Base-by-base conservation (phyloP, 2,888 invertebrate genomes). In the Halocaridina rubra region DNA sequence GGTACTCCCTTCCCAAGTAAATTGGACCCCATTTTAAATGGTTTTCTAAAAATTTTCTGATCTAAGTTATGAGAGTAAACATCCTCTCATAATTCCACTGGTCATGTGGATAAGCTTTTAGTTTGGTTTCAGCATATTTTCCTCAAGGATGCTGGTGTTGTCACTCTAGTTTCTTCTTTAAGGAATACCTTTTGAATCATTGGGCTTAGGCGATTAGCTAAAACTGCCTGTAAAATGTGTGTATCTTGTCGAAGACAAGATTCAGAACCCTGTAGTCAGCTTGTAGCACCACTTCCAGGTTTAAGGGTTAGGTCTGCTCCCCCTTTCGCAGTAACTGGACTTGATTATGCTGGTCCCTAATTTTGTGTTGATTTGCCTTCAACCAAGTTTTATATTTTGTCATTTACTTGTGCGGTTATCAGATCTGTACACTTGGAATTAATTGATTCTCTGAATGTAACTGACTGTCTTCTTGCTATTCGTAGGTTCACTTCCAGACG, bases 381-480 rank as follows among this genome's bases (percentile, higher is more conserved):
- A 16, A 77, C 3, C 81, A 88, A 53, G 75, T 79, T 32, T 89
- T 87, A 81, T 79, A 76, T 90, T 5, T 69, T 80, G 3, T 72
- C 90, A 3, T 88, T 89, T 75, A 0, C 89, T 0, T 90, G 90
- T 88, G 81, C 89, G 5, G 80, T 89, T 2, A 88, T 89, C 5
- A 72, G 89, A 8, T 88, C 88, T 0, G 78, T 90, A 10, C 90
- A 90, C 77, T 78, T 91, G 19, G 90, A 91, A 80, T 46, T 89
- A 0, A 88, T 89, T 3, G 74, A 46, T 1, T 81, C 85, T 61
- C 59, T 89, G 16, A 72, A 85, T n/a, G 85, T 89, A 0, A 78
- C 84, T 8, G 69, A 77, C 1, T 88, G 89, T 86, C 22, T 90
- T 7, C 74, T 86, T 7, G 85, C 89, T 3, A 57, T 89, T 3